These are phyloP conservation scores for Tetraneura akinire DNA, from an alignment of 1,140 invertebrate species.

Conservation along the genomic window DNA sequence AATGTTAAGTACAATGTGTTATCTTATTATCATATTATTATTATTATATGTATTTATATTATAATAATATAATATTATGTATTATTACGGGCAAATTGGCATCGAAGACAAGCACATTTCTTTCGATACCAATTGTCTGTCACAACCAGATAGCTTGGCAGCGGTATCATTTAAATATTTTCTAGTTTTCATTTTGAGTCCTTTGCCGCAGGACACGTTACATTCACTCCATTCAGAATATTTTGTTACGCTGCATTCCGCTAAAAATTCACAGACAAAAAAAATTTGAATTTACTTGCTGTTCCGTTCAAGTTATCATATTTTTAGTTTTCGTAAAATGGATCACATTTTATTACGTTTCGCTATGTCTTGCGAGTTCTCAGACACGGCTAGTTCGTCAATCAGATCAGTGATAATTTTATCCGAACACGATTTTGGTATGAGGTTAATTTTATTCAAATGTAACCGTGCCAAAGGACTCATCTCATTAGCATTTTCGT, in stretches of 20 bases:
- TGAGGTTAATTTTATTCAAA: constrained; percentile 44
- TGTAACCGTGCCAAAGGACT: constrained; percentile 54
- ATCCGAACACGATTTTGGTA: constrained; percentile 51
- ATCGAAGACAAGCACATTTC: constrained; percentile 81
- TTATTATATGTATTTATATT: too few species aligned
- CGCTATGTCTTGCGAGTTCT: constrained; percentile 71
- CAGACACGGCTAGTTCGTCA: constrained; percentile 64
- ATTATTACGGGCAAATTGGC: constrained; percentile 69
- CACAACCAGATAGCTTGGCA: constrained; percentile 64
- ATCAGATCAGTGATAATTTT: constrained; percentile 43
- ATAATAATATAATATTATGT: too few species aligned
- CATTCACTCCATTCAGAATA: constrained; percentile 80
- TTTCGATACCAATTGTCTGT: constrained; percentile 78
- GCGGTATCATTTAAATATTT: constrained; percentile 65
- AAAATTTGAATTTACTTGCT: too few species aligned
- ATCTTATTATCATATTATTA: too few species aligned
- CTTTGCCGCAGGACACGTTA: constrained; percentile 86
- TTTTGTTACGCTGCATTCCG: constrained; percentile 69
- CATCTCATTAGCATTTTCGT: constrained; percentile 72
- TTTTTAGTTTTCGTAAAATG: background rate
- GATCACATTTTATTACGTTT: constrained; percentile 67
- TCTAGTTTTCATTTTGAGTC: constrained; percentile 62
- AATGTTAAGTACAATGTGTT: too few species aligned
- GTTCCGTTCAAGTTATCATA: too few species aligned
- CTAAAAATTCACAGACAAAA: background rate